Base-by-base conservation (phyloP, 2,113 vertebrate species). In the Rhizomys pruinosus region DNA sequence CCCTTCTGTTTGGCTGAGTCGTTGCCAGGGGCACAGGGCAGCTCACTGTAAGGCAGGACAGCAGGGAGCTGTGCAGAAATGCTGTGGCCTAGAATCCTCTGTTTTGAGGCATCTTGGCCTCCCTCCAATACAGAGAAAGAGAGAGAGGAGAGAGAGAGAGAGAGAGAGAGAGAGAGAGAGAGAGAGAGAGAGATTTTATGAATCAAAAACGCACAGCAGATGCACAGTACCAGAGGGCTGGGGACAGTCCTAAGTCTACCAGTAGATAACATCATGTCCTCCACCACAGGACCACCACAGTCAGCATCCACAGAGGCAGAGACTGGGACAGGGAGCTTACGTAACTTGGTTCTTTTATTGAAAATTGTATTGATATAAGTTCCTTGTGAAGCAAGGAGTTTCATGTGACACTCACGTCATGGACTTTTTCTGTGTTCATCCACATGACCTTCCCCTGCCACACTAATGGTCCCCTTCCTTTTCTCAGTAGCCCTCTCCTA, bases 1-100 rank as follows among this genome's bases (percentile, higher is more conserved):
- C 95, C 92, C 97, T 97, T 97, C 96, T 97, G 97, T 97, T 97
- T 69, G 74, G 92, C 95, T 96, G 96, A 96, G 25, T 82, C 77
- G 95, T 87, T 92, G 85, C 95, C 94, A 88, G 0, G 7, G 96
- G 90, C 91, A 92, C 77, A 20, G 76, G 66, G 85, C 94, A 92
- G 94, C 97, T 97, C 97, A 97, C 97, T 95, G 94, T 44, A 96
- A 96, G 93, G 52, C 94, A 88, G 66, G 94, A 63, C 39, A 44
- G 34, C 77, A 74, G 93, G 68, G 77, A 96, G 32, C n/a, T 68
- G 96, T 73, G 42, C 87, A 72, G 63, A 52, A 94, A 89, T 34
- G 64, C 90, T 89, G 79, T 93, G 55, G 93, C 89, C 57, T 20
- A 29, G 74, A 68, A 37, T 47, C 32, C 64, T 16, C 19, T 20